Percentiles rank a stretch among this genome's conserved stretches.
phyloP scores from a whole-genome alignment of 2,113 vertebrate genomes.

The Nipponia nippon region DNA sequence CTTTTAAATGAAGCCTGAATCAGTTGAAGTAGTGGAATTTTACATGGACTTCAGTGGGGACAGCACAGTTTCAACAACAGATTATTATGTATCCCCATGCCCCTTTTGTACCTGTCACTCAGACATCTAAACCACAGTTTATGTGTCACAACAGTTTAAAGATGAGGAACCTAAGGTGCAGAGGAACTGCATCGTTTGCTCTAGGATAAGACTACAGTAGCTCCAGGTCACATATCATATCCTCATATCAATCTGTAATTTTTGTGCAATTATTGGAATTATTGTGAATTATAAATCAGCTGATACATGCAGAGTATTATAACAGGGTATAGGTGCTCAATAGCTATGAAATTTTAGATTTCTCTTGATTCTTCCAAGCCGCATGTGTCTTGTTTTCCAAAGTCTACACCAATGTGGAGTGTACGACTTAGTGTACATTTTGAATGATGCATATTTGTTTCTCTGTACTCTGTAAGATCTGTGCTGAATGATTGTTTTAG shows the following conservation, averaged over 20 bases:
- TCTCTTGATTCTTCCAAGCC: fast-evolving
- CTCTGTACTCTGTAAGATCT: not conserved
- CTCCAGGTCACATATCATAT: not conserved
- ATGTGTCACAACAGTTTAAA: not conserved
- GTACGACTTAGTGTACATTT: not conserved
- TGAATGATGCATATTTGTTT: not conserved
- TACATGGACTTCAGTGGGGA: not conserved
- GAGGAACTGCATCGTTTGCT: not conserved
- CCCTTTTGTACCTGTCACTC: not conserved
- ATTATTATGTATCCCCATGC: not conserved
- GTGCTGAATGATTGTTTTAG: not conserved
- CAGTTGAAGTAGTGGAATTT: not conserved
- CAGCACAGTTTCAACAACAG: not conserved
- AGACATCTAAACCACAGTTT: not conserved
- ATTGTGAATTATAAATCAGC: not conserved
- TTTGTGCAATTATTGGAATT: not conserved
- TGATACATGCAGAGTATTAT: not conserved
- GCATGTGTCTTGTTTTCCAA: not conserved
- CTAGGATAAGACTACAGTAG: not conserved
- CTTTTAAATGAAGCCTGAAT: not conserved
- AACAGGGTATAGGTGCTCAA: not conserved
- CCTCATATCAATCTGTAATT: not conserved
- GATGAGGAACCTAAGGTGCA: not conserved
- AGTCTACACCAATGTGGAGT: not conserved
- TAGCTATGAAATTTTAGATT: not conserved